These are phyloP conservation scores for Scaptomyza caliginosa DNA, from an alignment of 2,888 invertebrate genomes.

Conservation along the genomic window DNA sequence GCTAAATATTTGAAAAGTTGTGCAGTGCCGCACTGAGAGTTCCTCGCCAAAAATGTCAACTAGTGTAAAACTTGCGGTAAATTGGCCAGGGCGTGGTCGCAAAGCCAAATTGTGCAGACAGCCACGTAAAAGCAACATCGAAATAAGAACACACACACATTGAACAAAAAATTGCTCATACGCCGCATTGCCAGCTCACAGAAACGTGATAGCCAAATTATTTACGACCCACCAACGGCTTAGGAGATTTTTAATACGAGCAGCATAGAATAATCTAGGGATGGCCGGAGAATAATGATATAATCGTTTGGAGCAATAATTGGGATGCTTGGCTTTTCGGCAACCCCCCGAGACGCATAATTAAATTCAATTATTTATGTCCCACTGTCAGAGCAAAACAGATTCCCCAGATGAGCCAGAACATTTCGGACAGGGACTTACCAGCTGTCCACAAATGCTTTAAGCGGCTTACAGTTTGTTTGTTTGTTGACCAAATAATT, in stretches of 20 bases:
- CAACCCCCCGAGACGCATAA: slow-evolving; percentile 59
- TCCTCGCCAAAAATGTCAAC: slow-evolving; percentile 56
- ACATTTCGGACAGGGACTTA: slow-evolving; percentile 38
- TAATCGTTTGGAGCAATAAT: slow-evolving; percentile 40
- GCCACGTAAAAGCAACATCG: slow-evolving; percentile 16
- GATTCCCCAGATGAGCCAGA: slow-evolving; percentile 37
- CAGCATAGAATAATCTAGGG: not conserved
- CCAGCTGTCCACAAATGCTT: slow-evolving; percentile 58
- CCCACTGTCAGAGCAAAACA: slow-evolving; percentile 25
- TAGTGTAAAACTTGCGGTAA: slow-evolving; percentile 43
- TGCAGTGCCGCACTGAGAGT: slow-evolving; percentile 30
- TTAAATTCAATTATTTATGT: slow-evolving; percentile 75
- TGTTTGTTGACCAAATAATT: slow-evolving; percentile 61
- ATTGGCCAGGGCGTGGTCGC: slow-evolving; percentile 42
- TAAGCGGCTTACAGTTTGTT: slow-evolving; percentile 63
- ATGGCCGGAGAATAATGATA: slow-evolving; percentile 18
- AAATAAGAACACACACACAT: slow-evolving; percentile 1
- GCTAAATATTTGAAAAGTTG: slow-evolving; percentile 77
- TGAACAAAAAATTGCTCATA: slow-evolving; percentile 35
- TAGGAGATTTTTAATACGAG: slow-evolving; percentile 30
- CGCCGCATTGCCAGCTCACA: slow-evolving; percentile 36
- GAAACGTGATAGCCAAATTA: slow-evolving; percentile 56
- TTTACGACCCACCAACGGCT: slow-evolving; percentile 55
- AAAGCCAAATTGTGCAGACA: slow-evolving; percentile 30
- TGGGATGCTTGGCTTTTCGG: slow-evolving; percentile 21